Base-by-base conservation (phyloP, 2,888 invertebrate genomes). In the Apamea epomidion region DNA sequence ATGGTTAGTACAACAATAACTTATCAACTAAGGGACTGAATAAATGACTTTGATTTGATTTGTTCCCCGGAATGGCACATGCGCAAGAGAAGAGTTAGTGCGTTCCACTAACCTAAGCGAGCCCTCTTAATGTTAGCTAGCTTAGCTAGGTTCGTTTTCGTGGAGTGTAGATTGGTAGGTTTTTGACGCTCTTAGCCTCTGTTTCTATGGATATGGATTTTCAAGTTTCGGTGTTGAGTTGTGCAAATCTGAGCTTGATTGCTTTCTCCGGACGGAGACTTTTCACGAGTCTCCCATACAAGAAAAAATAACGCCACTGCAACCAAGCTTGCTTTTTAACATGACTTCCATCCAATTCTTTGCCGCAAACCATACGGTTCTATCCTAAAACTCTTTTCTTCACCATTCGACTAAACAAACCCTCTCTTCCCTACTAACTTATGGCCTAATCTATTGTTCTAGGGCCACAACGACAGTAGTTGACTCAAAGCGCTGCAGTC, bases 401-500 rank as follows among this genome's bases (percentile, higher is more conserved):
- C 37, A 48, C 1, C 10, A 29, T 25, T 16, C 14, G 29, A 68
- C 45, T 32, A 81, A 85, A 29, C 14, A 69, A 54, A 21, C 21
- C 8, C 12, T 37, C 16, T 18, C 14, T 42, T 54, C 29, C 42
- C 16, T 82, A 54, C 82, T 83, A 83, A 82, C 68, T 51, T 29
- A 37, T 37, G 51, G 65, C 45, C 58, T 79, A 73, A 76, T 45
- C 58, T 42, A 84, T 88, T 81, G 64, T 90, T 90, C 73, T 90
- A 93, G 93, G 85, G 87, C 85, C 60, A 82, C 88, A 60, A 79
- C 91, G 12, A 83, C 92, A 79, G 86, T 91, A 48, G 88, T 92
- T 77, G 95, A 96, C 74, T 95, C 95, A 45, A 97, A 97, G 91
- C 94, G 97, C 18, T 95, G 94, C 75, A 97, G 96, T 89, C 93